phyloP scores from a whole-genome alignment of 2,113 vertebrate genomes.

The Xerus inauris region DNA sequence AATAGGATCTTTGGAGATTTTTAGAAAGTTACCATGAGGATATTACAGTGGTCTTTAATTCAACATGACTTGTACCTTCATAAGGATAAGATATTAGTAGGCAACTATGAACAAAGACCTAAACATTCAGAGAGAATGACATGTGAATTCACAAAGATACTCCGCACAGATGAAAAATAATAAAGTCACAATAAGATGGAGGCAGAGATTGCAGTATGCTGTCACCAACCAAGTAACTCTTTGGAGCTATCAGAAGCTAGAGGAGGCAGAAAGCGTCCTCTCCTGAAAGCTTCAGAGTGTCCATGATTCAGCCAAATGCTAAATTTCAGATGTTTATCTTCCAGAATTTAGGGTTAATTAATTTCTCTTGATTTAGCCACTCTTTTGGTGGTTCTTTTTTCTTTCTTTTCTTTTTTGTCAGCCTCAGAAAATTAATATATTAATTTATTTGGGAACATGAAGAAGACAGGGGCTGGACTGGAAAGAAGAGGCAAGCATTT shows the following conservation, averaged over 20 bases:
- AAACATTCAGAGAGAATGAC: fast-evolving
- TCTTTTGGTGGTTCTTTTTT: background rate
- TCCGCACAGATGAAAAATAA: background rate
- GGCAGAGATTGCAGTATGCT: fast-evolving
- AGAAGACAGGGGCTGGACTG: background rate
- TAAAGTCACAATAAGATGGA: fast-evolving
- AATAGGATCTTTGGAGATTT: background rate
- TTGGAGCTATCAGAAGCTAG: fast-evolving
- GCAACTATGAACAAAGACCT: background rate
- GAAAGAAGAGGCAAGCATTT: background rate
- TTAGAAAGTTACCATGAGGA: background rate
- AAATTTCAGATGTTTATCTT: background rate
- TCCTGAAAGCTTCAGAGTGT: background rate
- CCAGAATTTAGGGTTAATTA: background rate
- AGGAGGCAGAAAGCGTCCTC: background rate
- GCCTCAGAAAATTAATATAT: background rate
- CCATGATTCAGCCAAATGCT: fast-evolving
- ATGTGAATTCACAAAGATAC: background rate
- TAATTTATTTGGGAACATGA: background rate
- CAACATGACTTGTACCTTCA: background rate
- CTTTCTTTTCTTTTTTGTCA: background rate
- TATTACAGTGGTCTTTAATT: background rate
- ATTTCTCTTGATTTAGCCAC: background rate
- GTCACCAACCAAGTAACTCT: fast-evolving
- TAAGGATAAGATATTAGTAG: background rate